Percentiles rank a stretch among this genome's conserved stretches.
Evolutionary conservation across 2,797 vertebrate species (phyloP).

Genomic region (Crenuchus spilurus): DNA sequence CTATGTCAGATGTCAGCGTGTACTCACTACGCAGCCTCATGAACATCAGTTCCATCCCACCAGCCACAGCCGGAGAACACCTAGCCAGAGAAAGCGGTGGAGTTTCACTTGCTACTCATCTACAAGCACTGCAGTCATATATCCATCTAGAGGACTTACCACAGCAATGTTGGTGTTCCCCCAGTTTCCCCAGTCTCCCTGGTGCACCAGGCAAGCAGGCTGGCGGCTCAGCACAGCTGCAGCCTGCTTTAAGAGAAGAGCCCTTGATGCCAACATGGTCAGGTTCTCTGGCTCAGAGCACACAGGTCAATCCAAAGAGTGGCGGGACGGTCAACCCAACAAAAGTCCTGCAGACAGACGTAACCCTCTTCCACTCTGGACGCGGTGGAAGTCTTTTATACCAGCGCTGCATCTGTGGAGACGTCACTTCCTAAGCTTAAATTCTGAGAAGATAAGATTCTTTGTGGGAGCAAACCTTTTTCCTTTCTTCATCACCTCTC

Average conservation of each 20-base stretch:
- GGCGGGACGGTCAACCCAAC: constrained; percentile 2
- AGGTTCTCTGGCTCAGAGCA: constrained; percentile 18
- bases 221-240: constrained; percentile 66
- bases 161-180: constrained; percentile 76
- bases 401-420: constrained; percentile 28
- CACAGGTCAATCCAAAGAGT: constrained; percentile 7
- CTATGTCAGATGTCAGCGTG: too few species aligned
- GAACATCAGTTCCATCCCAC: constrained; percentile 79
- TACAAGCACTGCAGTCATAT: background rate
- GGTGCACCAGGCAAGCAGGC: constrained; percentile 72
- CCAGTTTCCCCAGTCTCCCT: constrained; percentile 77
- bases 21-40: constrained; percentile 78
- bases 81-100: too few species aligned
- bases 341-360: constrained; percentile 43
- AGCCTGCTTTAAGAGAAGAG: constrained; percentile 70
- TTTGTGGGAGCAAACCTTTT: constrained; percentile 58
- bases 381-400: constrained; percentile 38
- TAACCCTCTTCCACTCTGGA: background rate
- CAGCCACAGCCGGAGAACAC: constrained; percentile 80
- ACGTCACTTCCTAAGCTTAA: constrained; percentile 67
- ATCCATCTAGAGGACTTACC: constrained; percentile 62
- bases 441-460: constrained; percentile 62
- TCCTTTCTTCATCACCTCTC: constrained; percentile 56
- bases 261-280: constrained; percentile 73
- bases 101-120: background rate